phyloP scores from a whole-genome alignment of 1,140 invertebrate genomes.

The Ips typographus region DNA sequence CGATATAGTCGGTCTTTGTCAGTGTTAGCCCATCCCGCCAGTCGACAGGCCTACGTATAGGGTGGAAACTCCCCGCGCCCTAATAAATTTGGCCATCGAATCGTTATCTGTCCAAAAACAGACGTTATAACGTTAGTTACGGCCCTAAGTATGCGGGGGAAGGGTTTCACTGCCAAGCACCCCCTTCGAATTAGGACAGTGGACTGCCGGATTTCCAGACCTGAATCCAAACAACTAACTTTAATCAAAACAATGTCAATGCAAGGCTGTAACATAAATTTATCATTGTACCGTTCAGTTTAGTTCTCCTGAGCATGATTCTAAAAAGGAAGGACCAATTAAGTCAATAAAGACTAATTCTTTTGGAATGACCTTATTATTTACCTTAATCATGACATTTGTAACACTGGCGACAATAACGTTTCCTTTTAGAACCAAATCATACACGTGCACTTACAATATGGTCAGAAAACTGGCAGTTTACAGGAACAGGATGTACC shows the following conservation, averaged over 20 bases:
- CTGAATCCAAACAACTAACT: too few relatives aligned
- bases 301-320: constrained; percentile 7
- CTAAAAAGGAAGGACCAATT: constrained; percentile 23
- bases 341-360: constrained; percentile 25
- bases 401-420: background rate
- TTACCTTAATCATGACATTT: constrained; percentile 8
- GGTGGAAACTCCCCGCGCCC: constrained; percentile 19
- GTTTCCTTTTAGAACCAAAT: too few relatives aligned
- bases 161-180: too few relatives aligned
- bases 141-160: too few relatives aligned
- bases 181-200: too few relatives aligned
- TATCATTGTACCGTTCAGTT: background rate
- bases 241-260: background rate
- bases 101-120: constrained; percentile 15
- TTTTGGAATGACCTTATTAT: constrained; percentile 8
- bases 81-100: constrained; percentile 33
- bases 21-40: constrained; percentile 17
- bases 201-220: too few relatives aligned
- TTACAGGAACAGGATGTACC: too few relatives aligned
- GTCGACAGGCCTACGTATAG: constrained; percentile 9
- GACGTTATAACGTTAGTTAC: too few relatives aligned
- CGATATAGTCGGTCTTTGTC: constrained; percentile 23
- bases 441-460: too few relatives aligned
- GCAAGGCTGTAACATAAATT: background rate
- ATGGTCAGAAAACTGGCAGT: too few relatives aligned